Evolutionary conservation across 2,888 invertebrate genomes (phyloP), one percentile per base, ranked within the genome.

Genomic region (Erebia aethiops): DNA sequence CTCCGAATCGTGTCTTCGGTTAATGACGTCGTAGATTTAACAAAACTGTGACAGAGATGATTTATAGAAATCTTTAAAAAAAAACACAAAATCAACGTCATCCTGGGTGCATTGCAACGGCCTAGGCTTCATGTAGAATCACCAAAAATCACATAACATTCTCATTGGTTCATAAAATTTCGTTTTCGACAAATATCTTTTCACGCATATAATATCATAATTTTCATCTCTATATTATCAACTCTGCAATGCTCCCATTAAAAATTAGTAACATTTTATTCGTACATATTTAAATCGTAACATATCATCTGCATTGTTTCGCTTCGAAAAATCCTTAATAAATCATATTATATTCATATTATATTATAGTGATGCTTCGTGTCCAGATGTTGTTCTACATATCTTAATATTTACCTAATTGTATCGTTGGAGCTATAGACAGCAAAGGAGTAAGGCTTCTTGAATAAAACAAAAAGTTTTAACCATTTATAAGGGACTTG

Each of bases 281-380:
- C 49, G 61, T 57, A 70, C 71, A 69, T n/a, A n/a, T 84, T 81
- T 89, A 89, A 85, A 84, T 86, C 82, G 84, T 81, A 74, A 92
- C 92, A 91, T 92, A 92, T 91, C 91, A 92, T 90, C 87, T 76
- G 87, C 89, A 87, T 91, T 90, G 90, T 91, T 91, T 88, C 84
- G 89, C 90, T 91, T 90, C 85, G 83, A 82, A 86, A 79, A 84
- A 81, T 86, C 75, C 46, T 13, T 46, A 46, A 46, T 46, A 46
- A 46, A 46, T n/a, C 16, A 84, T 81, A 81, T 86, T 85, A 84
- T 81, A 81, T 52, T 14, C 14, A 14, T 52, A 57, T 57, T 21
- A 4, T 54, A 57, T 14, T 13, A 21, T 86, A 83, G 81, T 85
- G 84, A 87, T 86, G 85, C 85, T 77, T 83, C 56, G 79, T 79